Percentiles rank a stretch among this genome's conserved stretches.
These are phyloP conservation scores for Petrocephalus zakoni DNA, from an alignment of 2,113 vertebrate species.

Conservation along the genomic window DNA sequence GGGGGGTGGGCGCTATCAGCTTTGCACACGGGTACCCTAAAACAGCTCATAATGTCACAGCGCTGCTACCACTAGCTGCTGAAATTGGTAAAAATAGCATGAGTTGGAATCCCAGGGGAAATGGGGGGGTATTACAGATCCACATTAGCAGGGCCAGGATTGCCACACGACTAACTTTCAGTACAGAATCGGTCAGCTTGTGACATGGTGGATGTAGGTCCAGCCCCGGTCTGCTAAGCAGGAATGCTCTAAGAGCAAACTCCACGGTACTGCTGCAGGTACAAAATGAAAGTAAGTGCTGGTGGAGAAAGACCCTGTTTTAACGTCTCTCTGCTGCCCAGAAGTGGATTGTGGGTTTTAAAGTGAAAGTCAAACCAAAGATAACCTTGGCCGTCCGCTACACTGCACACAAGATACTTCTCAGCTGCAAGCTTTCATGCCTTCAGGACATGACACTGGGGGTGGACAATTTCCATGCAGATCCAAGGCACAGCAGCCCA, in stretches of 20 bases:
- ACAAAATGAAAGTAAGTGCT: neutral
- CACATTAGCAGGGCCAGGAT: neutral
- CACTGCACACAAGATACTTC: neutral
- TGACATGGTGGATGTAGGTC: neutral
- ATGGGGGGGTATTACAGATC: neutral
- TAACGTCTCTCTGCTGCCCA: neutral
- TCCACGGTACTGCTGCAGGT: neutral
- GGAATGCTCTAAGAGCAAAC: neutral
- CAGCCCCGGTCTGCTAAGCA: neutral
- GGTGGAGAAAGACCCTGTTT: neutral
- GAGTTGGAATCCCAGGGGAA: neutral
- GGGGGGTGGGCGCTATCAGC: neutral
- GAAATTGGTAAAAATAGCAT: neutral
- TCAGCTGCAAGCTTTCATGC: neutral
- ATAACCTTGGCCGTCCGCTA: neutral
- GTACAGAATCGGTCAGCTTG: neutral
- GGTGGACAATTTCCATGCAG: neutral
- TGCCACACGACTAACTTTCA: neutral
- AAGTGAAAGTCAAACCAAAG: neutral
- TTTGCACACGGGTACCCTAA: neutral
- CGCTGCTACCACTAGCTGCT: neutral
- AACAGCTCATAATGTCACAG: neutral
- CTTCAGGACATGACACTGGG: neutral
- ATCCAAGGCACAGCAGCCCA: conserved; percentile 24
- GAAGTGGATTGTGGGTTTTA: neutral